Base-by-base conservation (phyloP, 2,888 invertebrate species). In the Schizaphis graminum region DNA sequence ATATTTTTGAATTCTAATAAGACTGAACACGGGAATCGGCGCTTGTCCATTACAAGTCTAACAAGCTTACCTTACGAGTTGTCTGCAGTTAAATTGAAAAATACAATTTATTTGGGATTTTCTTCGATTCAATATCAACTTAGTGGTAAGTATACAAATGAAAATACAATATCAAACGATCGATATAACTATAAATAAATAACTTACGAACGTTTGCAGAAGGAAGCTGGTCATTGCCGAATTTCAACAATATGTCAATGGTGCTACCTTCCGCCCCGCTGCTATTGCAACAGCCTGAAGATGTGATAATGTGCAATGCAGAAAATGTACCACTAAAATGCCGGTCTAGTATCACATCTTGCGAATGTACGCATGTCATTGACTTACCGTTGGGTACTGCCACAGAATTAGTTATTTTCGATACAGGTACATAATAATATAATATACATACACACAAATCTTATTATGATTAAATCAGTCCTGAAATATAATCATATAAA, bases 181-280 rank as follows among this genome's bases (percentile, higher is more conserved):
- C 11, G 21, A 13, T 87, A 21, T 13, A 49, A 87, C 28, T 3
- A 28, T 35, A 84, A 41, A 77, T 26, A 4, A n/a, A 77, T 77
- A 35, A 77, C 35, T 21, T 21, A 77, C 77, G 77, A 77, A 77
- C 53, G 41, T 86, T 87, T 49, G 4, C 87, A 92, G 92, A 92
- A 21, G 92, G 92, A 5, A 88, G 53, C 5, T 90, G 93, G 93
- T 86, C 93, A 26, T 56, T 85, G 86, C 93, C 93, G 41, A 90
- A 85, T 90, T 95, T 97, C 89, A 98, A 98, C 96, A 97, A 98
- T 92, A 97, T 97, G 44, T 97, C 98, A 21, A 97, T 98, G 96
- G 97, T 97, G 61, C 97, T 97, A 95, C 98, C 98, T 0, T 97
- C 97, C 2, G 97, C 97, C 0, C 98, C 98, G 0, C 96, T 98